These are phyloP conservation scores for Aplidium turbinatum DNA, from an alignment of 23 tunicate species.

Conservation along the genomic window DNA sequence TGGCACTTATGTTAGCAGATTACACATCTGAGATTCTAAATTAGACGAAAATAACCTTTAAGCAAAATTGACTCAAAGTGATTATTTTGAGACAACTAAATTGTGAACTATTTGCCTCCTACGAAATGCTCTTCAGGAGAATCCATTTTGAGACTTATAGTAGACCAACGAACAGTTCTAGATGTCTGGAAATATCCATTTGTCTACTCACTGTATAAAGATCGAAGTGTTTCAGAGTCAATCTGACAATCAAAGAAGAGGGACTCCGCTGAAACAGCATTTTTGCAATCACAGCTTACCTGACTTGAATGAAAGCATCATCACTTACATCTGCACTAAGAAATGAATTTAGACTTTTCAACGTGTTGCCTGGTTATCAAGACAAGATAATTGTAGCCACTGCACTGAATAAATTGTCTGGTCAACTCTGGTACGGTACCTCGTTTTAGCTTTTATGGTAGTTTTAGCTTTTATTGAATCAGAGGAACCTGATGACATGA, in stretches of 20 bases:
- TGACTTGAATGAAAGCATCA: too few relatives aligned
- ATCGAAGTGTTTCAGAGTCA: too few relatives aligned
- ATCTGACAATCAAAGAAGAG: too few relatives aligned
- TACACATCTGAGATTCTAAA: slow-evolving; percentile 19
- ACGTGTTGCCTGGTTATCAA: background rate
- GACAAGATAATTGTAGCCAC: slow-evolving; percentile 21
- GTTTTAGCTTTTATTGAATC: slow-evolving; percentile 1
- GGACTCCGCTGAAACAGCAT: too few relatives aligned
- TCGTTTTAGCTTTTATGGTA: background rate
- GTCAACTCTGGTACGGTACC: slow-evolving; percentile 37
- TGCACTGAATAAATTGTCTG: slow-evolving; percentile 26
- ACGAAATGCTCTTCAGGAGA: too few relatives aligned
- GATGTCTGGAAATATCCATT: too few relatives aligned
- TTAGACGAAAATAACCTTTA: slow-evolving; percentile 12
- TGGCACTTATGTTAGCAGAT: background rate
- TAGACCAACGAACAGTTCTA: too few relatives aligned
- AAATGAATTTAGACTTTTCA: background rate
- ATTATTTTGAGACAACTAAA: slow-evolving; percentile 17
- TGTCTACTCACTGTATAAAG: too few relatives aligned
- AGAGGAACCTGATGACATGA: slow-evolving; percentile 24
- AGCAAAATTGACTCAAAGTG: slow-evolving; percentile 7
- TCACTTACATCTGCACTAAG: slow-evolving; percentile 30
- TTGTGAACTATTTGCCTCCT: slow-evolving; percentile 13
- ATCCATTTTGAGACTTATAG: too few relatives aligned
- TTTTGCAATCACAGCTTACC: too few relatives aligned